Evolutionary conservation across 2,113 vertebrate species (phyloP).

Genomic region (Oenanthe oenanthe): DNA sequence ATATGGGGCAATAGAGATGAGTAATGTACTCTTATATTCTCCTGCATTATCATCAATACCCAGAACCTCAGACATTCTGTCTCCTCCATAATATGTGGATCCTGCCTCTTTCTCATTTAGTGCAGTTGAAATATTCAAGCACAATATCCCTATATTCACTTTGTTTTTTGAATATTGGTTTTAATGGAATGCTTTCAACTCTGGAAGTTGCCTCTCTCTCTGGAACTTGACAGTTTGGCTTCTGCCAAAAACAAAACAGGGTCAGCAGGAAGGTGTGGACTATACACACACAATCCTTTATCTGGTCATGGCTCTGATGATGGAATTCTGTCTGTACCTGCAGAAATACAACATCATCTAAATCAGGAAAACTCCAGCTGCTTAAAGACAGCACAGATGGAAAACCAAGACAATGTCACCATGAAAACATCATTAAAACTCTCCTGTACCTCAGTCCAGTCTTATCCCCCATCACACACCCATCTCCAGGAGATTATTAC

Average conservation of each 20-base stretch:
- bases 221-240: background rate
- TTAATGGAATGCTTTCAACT: background rate
- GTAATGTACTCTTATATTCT: background rate
- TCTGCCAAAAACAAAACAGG: background rate
- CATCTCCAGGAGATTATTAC: background rate
- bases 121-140: background rate
- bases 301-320: background rate
- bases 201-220: background rate
- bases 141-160: background rate
- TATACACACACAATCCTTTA: background rate
- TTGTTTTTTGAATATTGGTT: rapidly evolving
- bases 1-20: background rate
- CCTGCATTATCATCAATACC: background rate
- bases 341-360: background rate
- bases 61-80: background rate
- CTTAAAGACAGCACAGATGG: background rate
- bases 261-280: background rate
- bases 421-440: background rate
- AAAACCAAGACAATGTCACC: background rate
- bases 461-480: background rate
- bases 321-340: background rate
- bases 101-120: background rate
- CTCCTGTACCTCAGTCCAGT: background rate
- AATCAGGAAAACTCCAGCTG: background rate
- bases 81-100: background rate